Conservation (phyloP, 2,113 vertebrate genomes). For the Megaceryle torquata region DNA sequence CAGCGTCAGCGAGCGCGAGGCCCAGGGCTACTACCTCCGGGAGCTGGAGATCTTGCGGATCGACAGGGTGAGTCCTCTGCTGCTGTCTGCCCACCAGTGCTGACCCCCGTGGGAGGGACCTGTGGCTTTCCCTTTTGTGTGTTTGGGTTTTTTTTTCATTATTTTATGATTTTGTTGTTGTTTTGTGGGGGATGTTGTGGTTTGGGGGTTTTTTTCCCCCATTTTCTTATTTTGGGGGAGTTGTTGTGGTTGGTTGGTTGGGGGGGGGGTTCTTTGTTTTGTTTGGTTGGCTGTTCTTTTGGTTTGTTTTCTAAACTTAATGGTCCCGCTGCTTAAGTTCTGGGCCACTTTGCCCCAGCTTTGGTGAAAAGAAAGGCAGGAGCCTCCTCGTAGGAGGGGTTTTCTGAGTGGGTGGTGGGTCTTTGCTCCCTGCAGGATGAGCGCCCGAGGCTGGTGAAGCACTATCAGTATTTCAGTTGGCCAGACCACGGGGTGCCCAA, state of each 20-base stretch:
- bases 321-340: neutral
- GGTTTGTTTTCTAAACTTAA: too few relatives aligned
- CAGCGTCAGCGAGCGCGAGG: conserved; percentile 77
- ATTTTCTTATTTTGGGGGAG: too few relatives aligned
- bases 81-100: neutral
- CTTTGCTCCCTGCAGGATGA: conserved; percentile 68
- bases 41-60: conserved; percentile 79
- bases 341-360: neutral
- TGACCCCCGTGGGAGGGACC: too few relatives aligned
- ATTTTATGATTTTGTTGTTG: too few relatives aligned
- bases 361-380: neutral
- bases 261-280: too few relatives aligned
- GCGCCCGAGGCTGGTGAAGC: conserved; percentile 76
- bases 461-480: conserved; percentile 90
- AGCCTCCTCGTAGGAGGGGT: too few relatives aligned
- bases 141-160: too few relatives aligned
- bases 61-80: conserved; percentile 71
- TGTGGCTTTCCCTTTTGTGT: too few relatives aligned
- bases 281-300: too few relatives aligned
- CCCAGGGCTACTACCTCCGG: conserved; percentile 81
- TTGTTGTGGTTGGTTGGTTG: too few relatives aligned
- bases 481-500: conserved; percentile 88
- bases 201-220: too few relatives aligned
- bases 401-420: neutral
- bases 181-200: too few relatives aligned